phyloP scores from a whole-genome alignment of 2,888 invertebrate species.

The Pemphredon lugubris region DNA sequence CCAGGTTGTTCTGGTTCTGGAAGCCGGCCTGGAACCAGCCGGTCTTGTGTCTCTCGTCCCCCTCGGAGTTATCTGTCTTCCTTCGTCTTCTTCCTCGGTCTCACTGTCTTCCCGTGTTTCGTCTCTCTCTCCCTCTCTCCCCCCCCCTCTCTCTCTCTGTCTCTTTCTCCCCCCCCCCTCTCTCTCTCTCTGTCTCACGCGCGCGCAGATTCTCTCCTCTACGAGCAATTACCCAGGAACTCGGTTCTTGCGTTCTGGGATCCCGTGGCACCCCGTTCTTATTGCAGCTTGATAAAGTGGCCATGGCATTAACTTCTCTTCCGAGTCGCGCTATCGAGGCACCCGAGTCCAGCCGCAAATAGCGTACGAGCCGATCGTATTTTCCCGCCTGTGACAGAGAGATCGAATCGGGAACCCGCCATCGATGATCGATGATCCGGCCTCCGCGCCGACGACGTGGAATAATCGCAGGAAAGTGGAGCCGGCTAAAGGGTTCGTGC shows the following conservation, averaged over 20 bases:
- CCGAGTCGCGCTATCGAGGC: slow-evolving; percentile 48
- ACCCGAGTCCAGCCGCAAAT: slow-evolving; percentile 37
- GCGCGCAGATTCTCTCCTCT: no score
- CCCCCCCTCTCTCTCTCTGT: slow-evolving; percentile 11
- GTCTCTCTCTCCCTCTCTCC: slow-evolving; percentile 35
- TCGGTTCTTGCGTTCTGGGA: slow-evolving; percentile 66
- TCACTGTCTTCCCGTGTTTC: slow-evolving; percentile 17
- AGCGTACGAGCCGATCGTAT: slow-evolving; percentile 50
- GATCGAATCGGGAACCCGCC: slow-evolving; percentile 58
- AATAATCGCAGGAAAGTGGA: slow-evolving; percentile 61
- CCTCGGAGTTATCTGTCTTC: slow-evolving; percentile 13
- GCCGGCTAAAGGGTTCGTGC: slow-evolving; percentile 19
- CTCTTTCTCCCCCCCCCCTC: slow-evolving; percentile 14
- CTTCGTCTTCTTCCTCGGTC: slow-evolving; percentile 9
- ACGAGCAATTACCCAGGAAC: slow-evolving; percentile 72
- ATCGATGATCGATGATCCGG: slow-evolving; percentile 71
- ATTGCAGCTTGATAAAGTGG: slow-evolving; percentile 71
- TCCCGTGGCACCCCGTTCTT: slow-evolving; percentile 67
- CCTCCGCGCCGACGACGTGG: slow-evolving; percentile 68
- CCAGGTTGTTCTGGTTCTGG: slow-evolving; percentile 55
- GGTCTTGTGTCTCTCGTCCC: slow-evolving; percentile 20
- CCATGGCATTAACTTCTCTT: slow-evolving; percentile 62
- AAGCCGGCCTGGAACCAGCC: slow-evolving; percentile 37
- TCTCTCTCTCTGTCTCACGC: slow-evolving; percentile 33
- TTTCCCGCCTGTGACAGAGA: slow-evolving; percentile 49